A percentile compares a stretch with the other conserved stretches of the same genome.
Conservation (phyloP, 2,113 vertebrate species). For the Hyperopisus bebe region DNA sequence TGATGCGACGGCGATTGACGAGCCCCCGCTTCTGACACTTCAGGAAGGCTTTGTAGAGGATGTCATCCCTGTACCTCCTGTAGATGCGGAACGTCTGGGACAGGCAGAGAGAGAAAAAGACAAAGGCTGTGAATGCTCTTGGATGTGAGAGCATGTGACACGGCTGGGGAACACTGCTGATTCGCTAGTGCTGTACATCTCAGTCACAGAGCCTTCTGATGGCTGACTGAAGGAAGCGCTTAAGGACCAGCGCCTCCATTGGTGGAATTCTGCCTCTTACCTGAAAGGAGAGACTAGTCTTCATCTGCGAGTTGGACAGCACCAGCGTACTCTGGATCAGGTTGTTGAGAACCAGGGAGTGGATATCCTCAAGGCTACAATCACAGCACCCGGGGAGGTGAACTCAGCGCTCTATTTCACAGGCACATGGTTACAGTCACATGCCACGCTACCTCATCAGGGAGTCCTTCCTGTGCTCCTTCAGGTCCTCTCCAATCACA, state of each 20-base stretch:
- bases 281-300: conserved; percentile 81
- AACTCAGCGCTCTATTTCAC: conserved; percentile 7
- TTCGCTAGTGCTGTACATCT: not conserved
- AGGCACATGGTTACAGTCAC: not conserved
- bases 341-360: conserved; percentile 81
- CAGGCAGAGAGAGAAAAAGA: not conserved
- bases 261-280: conserved; percentile 44
- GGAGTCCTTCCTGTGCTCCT: conserved; percentile 33
- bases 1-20: conserved; percentile 82
- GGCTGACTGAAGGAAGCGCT: not conserved
- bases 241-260: not conserved
- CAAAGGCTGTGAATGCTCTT: not conserved
- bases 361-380: conserved; percentile 75
- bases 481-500: conserved; percentile 63
- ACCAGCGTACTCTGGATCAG: conserved; percentile 88
- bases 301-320: conserved; percentile 85
- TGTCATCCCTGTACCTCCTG: conserved; percentile 72
- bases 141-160: not conserved
- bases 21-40: conserved; percentile 73
- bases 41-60: conserved; percentile 75
- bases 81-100: conserved; percentile 81
- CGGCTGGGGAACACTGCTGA: not conserved
- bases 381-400: conserved; percentile 8
- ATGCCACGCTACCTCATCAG: conserved; percentile 42
- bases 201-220: not conserved